Evolutionary conservation across 2,888 invertebrate species (phyloP).

Genomic region (Alsophila aescularia): DNA sequence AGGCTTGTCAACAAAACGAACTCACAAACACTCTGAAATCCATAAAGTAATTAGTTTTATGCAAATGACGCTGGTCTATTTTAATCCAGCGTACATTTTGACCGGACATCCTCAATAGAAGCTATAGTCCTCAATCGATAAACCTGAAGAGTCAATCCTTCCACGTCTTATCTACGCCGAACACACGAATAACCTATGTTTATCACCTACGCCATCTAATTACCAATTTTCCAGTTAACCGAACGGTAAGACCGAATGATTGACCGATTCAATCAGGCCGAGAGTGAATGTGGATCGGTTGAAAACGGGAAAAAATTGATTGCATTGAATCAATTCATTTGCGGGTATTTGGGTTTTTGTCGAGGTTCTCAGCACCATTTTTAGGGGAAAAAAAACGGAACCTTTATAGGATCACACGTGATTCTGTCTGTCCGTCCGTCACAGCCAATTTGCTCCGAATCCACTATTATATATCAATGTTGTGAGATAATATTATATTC

Average conservation of each 20-base stretch:
- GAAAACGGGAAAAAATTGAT: conserved; percentile 72
- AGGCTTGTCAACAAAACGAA: conserved; percentile 43
- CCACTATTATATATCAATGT: no score
- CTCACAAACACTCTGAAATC: conserved; percentile 46
- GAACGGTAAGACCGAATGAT: conserved; percentile 79
- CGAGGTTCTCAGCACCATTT: conserved; percentile 60
- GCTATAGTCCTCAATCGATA: conserved; percentile 28
- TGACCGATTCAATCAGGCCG: conserved; percentile 77
- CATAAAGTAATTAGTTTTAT: conserved; percentile 56
- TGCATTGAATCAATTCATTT: conserved; percentile 78
- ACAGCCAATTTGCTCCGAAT: no score
- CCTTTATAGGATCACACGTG: no score
- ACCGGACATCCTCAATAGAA: conserved; percentile 14
- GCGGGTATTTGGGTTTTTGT: conserved; percentile 68
- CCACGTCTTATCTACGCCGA: conserved; percentile 39
- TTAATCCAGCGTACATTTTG: conserved; percentile 34
- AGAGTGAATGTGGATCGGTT: conserved; percentile 63
- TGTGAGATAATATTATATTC: no score
- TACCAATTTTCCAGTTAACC: conserved; percentile 82
- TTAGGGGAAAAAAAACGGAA: no score
- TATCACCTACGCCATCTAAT: conserved; percentile 77
- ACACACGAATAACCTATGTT: conserved; percentile 55
- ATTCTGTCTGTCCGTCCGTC: no score
- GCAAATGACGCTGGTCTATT: conserved; percentile 49
- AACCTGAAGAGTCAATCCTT: conserved; percentile 30